phyloP scores from a whole-genome alignment of 2,888 invertebrate species.

The Nebria brevicollis region DNA sequence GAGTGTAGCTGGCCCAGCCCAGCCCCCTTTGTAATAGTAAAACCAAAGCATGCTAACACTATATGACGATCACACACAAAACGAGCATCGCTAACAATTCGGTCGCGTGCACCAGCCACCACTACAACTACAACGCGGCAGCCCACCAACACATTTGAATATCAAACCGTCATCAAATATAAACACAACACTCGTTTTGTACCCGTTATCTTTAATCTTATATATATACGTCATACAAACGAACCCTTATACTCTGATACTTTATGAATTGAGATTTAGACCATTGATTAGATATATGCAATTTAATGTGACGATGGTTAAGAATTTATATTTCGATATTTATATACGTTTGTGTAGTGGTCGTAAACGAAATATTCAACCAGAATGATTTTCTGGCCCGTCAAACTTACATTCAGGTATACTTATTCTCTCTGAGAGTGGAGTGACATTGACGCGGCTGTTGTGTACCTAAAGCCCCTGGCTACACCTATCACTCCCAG shows the following conservation, averaged over 20 bases:
- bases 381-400: background rate
- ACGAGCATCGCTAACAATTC: slow-evolving; percentile 55
- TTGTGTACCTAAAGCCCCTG: background rate
- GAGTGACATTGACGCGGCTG: background rate
- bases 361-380: background rate
- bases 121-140: slow-evolving; percentile 6
- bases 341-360: too few species aligned
- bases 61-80: background rate
- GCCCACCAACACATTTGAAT: slow-evolving; percentile 56
- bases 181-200: slow-evolving; percentile 58
- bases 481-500: background rate
- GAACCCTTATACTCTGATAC: slow-evolving; percentile 47
- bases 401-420: background rate
- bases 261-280: slow-evolving; percentile 54
- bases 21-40: background rate
- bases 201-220: slow-evolving; percentile 53
- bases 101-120: slow-evolving; percentile 54
- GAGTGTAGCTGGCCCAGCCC: background rate
- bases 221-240: background rate
- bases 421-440: background rate
- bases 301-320: background rate
- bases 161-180: slow-evolving; percentile 57
- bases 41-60: background rate
- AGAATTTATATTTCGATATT: too few species aligned
- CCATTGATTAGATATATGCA: slow-evolving; percentile 48